Conservation (phyloP, 2,113 vertebrate species). For the Scopus umbretta region DNA sequence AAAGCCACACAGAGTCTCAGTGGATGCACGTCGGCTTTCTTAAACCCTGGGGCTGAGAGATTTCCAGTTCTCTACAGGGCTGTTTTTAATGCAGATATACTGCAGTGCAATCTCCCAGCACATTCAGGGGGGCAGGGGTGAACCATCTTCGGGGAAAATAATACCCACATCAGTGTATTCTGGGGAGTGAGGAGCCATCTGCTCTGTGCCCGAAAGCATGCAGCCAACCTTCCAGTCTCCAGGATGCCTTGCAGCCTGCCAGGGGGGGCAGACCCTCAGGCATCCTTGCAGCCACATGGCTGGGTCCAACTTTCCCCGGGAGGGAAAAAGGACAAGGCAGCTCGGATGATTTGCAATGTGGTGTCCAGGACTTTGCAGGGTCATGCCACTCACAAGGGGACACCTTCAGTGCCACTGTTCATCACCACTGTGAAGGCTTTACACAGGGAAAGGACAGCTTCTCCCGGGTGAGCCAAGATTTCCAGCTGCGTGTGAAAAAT, state of each 20-base stretch:
- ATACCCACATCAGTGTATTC: background rate
- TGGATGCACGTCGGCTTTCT: background rate
- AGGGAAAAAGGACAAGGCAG: background rate
- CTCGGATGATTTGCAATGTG: background rate
- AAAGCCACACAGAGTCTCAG: background rate
- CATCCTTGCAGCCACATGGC: accelerated
- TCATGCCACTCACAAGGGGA: background rate
- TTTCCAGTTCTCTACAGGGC: background rate
- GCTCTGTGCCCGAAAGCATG: background rate
- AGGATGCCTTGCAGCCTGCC: background rate
- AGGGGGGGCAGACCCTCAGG: background rate
- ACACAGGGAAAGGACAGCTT: background rate
- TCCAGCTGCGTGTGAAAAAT: conserved; percentile 16
- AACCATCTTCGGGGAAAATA: background rate
- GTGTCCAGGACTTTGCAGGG: background rate
- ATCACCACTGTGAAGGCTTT: background rate
- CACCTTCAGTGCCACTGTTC: background rate
- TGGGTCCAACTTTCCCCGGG: background rate
- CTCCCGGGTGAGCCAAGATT: background rate
- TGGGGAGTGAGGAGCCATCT: background rate
- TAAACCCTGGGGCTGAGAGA: background rate
- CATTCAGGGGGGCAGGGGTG: too few species aligned
- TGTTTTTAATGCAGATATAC: background rate
- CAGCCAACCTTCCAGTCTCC: background rate
- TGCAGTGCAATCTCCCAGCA: background rate